Evolutionary conservation across 2,113 vertebrate genomes (phyloP).

Genomic region (Calyptommatus sinebrachiatus): DNA sequence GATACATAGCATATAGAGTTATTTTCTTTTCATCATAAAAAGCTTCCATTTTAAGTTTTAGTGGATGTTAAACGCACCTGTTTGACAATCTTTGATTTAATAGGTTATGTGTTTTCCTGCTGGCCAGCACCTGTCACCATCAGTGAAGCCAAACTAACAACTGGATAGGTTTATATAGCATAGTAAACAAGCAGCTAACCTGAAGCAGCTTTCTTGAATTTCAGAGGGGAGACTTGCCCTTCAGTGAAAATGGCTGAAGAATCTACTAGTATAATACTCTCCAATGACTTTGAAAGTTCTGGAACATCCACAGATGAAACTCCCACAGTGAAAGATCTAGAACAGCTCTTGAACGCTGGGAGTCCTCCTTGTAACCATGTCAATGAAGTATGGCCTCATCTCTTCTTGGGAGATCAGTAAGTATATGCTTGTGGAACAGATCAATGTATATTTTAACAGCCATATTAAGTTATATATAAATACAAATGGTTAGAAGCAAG

Average conservation of each 20-base stretch:
- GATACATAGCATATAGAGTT: background rate
- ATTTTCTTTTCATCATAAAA: background rate
- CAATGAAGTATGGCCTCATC: slow-evolving; percentile 94
- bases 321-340: slow-evolving; percentile 78
- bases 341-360: slow-evolving; percentile 81
- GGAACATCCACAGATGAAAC: rapidly evolving
- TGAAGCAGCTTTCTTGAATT: background rate
- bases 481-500: background rate
- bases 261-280: rapidly evolving
- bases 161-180: background rate
- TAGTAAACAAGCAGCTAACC: rapidly evolving
- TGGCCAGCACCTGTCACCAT: background rate
- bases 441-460: background rate
- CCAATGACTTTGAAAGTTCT: rapidly evolving
- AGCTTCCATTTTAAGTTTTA: background rate
- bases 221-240: rapidly evolving
- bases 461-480: background rate
- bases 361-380: slow-evolving; percentile 79
- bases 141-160: rapidly evolving
- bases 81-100: rapidly evolving
- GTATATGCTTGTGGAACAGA: slow-evolving; percentile 52
- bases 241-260: slow-evolving; percentile 26
- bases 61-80: background rate
- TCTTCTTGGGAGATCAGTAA: slow-evolving; percentile 93
- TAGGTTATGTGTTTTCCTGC: rapidly evolving